Conservation (phyloP, 2,113 vertebrate genomes). For the Spilogale gracilis region DNA sequence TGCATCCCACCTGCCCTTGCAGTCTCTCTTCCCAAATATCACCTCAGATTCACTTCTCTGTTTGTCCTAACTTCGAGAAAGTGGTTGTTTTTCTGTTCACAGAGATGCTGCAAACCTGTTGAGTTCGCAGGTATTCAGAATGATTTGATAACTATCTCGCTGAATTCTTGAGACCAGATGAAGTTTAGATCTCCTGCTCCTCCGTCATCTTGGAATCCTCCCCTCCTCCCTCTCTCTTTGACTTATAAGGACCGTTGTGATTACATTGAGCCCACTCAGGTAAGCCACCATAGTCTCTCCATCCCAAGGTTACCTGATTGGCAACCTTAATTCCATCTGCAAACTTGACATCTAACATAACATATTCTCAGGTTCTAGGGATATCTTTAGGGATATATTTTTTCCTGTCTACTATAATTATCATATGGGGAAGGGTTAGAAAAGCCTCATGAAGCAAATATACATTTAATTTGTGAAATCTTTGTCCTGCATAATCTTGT, state of each 20-base stretch:
- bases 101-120: too few species aligned
- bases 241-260: background rate
- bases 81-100: too few species aligned
- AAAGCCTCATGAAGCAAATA: background rate
- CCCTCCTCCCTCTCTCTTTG: background rate
- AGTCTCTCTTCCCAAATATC: too few species aligned
- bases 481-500: background rate
- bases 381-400: background rate
- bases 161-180: too few species aligned
- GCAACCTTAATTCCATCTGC: background rate
- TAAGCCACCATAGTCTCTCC: background rate
- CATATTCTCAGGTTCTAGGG: background rate
- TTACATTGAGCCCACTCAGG: background rate
- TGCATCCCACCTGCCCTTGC: too few species aligned
- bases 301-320: background rate
- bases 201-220: too few species aligned
- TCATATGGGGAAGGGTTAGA: background rate
- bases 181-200: too few species aligned
- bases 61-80: too few species aligned
- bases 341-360: background rate
- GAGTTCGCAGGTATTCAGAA: too few species aligned
- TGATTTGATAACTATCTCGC: too few species aligned
- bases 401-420: background rate
- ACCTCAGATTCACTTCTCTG: too few species aligned
- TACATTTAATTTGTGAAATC: background rate